Base-by-base conservation (phyloP, 2,888 invertebrate genomes). In the Macropis europaea region DNA sequence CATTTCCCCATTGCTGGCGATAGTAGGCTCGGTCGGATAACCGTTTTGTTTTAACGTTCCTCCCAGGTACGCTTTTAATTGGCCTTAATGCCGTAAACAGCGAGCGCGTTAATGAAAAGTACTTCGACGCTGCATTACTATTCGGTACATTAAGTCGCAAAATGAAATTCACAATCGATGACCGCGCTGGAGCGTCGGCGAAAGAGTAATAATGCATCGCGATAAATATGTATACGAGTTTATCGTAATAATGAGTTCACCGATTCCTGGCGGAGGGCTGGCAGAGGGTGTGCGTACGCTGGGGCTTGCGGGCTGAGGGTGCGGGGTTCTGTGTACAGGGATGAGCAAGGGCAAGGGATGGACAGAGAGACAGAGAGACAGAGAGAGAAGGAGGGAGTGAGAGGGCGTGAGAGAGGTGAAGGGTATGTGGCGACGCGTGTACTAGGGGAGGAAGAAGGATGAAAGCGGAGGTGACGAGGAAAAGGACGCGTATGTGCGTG, bases 161-260 rank as follows among this genome's bases (percentile, higher is more conserved):
- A 88, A 88, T 87, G 86, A 87, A 89, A 87, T 88, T 88, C 79
- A 81, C 81, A 86, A 88, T 88, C 86, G 85, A 85, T 87, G 86
- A 87, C 84, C 82, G 76, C 77, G 73, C 73, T 61, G 72, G 71
- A 73, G 73, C 79, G 73, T 78, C 76, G 80, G 78, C 82, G 81
- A 84, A 86, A 85, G 86, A 84, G 84, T 85, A 82, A 85, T 86
- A 83, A 85, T 83, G 82, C 76, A 81, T 77, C 76, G 83, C 82
- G 76, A 86, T 85, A 86, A 86, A 86, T 84, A 84, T 82, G 82
- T 81, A 82, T 79, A 76, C 78, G 71, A 79, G 83, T 85, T 86
- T 86, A 86, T 86, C 86, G 85, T 84, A 81, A 85, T 86, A 86
- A 86, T 86, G 84, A 86, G 86, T 85, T 86, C 85, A 83, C 80